These are phyloP conservation scores for Drosophila pectinifera DNA, from an alignment of 1,140 invertebrate genomes.

Conservation along the genomic window DNA sequence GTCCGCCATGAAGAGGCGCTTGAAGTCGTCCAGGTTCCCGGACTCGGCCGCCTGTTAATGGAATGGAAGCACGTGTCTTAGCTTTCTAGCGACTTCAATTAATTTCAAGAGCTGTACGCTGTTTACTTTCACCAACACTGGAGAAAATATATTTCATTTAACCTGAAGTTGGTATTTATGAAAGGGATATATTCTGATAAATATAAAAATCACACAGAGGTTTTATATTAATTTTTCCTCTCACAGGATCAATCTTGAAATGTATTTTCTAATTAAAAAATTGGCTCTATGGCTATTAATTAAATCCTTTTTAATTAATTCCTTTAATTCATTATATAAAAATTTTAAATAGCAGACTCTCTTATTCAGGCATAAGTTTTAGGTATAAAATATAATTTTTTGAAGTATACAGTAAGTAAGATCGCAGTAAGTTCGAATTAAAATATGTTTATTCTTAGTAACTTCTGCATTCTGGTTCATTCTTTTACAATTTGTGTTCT, in stretches of 20 bases:
- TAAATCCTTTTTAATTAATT: no score
- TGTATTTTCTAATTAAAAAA: no score
- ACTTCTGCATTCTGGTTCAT: no score
- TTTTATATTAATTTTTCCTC: not conserved
- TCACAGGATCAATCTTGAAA: fast-evolving
- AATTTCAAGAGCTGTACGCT: slow-evolving; percentile 3
- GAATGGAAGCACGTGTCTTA: slow-evolving; percentile 22
- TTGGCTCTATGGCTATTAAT: no score
- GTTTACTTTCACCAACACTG: slow-evolving; percentile 24
- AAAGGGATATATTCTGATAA: not conserved
- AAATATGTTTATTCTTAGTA: not conserved
- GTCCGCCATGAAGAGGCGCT: slow-evolving; percentile 89
- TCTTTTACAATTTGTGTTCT: not conserved
- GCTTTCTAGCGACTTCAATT: slow-evolving; percentile 28
- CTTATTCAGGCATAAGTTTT: no score
- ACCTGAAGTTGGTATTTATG: not conserved
- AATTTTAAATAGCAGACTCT: no score
- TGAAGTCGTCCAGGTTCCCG: slow-evolving; percentile 92
- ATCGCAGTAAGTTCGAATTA: no score
- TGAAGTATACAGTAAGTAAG: no score
- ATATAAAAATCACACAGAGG: not conserved
- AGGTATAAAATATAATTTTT: no score
- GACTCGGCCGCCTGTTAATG: slow-evolving; percentile 90
- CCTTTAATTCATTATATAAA: no score
- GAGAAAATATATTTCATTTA: not conserved